Conservation (phyloP, 2,113 vertebrate genomes). For the Megatriorchis doriae region DNA sequence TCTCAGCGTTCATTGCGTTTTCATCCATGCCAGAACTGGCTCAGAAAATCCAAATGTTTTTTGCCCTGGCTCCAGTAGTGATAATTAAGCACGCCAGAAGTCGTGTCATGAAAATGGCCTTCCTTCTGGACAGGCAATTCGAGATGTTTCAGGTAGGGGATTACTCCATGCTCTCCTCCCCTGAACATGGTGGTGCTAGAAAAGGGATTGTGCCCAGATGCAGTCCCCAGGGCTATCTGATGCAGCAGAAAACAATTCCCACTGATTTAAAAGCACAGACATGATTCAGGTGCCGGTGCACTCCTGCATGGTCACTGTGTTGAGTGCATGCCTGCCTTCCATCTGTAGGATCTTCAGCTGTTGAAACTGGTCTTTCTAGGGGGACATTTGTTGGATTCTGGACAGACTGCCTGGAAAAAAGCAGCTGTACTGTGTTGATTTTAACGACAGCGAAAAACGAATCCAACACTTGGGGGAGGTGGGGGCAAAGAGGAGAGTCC, state of each 20-base stretch:
- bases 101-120: constrained; percentile 76
- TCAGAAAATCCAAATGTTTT: constrained; percentile 85
- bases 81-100: constrained; percentile 70
- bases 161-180: neutral
- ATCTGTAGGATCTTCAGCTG: neutral
- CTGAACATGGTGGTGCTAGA: neutral
- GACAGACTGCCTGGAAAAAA: neutral
- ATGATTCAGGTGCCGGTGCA: accelerated
- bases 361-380: accelerated
- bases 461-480: neutral
- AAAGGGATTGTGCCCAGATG: accelerated
- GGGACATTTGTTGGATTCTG: neutral
- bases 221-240: accelerated
- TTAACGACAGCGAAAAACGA: neutral
- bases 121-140: constrained; percentile 65
- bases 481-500: neutral
- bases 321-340: accelerated
- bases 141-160: constrained; percentile 74
- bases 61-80: constrained; percentile 85
- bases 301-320: neutral
- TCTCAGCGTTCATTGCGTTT: constrained; percentile 87
- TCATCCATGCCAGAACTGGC: constrained; percentile 87
- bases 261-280: neutral
- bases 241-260: neutral
- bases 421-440: accelerated